Percentiles rank a stretch among this genome's conserved stretches.
Conservation (phyloP, 2,888 invertebrate species). For the Spodoptera exigua region DNA sequence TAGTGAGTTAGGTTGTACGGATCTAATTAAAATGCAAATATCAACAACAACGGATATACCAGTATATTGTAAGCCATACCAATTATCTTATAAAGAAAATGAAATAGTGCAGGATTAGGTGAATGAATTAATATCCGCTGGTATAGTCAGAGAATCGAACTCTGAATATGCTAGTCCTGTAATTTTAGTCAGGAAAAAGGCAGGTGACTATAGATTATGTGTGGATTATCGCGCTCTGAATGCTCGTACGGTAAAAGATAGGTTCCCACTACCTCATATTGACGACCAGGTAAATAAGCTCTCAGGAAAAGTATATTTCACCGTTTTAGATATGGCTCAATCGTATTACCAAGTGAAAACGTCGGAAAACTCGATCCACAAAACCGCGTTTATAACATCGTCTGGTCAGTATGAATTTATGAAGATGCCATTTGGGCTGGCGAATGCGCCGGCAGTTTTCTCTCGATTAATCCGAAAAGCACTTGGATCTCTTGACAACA, state of each 20-base stretch:
- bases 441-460: no score
- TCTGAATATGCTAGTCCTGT: conserved; percentile 23
- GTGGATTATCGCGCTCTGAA: conserved; percentile 6
- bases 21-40: no score
- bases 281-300: conserved; percentile 6
- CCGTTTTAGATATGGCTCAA: conserved; percentile 1
- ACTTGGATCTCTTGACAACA: neutral
- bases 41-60: no score
- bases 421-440: conserved; percentile 3
- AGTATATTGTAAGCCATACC: no score
- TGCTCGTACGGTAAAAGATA: conserved; percentile 6
- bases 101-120: no score
- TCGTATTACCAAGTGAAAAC: neutral
- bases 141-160: conserved; percentile 8
- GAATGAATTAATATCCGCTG: no score
- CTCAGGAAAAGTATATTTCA: conserved; percentile 4
- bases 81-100: no score
- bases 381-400: conserved; percentile 2
- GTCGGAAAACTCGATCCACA: neutral
- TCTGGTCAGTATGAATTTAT: conserved; percentile 4
- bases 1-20: no score
- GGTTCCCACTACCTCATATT: neutral
- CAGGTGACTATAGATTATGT: conserved; percentile 2
- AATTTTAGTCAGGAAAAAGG: conserved; percentile 11
- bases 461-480: neutral